These are phyloP conservation scores for Linurgus olivaceus DNA, from an alignment of 2,797 vertebrate species.

Conservation along the genomic window DNA sequence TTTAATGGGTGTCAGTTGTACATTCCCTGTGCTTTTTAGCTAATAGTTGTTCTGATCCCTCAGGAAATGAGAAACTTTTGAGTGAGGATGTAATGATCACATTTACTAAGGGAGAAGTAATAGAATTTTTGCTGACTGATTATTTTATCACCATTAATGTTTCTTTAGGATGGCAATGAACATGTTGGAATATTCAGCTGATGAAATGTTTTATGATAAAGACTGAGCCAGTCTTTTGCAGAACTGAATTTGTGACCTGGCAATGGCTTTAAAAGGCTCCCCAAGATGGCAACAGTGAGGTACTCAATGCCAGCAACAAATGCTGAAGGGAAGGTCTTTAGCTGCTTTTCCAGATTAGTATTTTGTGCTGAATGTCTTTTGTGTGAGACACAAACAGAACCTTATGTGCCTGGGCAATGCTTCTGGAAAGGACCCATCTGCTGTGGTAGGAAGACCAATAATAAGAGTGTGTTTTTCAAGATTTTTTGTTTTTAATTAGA, in stretches of 20 bases:
- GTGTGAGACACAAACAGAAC: slow-evolving; percentile 28
- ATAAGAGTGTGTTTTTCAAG: slow-evolving; percentile 19
- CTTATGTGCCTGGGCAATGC: neutral
- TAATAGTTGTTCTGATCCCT: slow-evolving; percentile 49
- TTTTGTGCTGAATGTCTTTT: slow-evolving; percentile 42
- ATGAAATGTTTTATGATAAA: slow-evolving; percentile 66
- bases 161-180: slow-evolving; percentile 73
- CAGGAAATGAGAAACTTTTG: slow-evolving; percentile 69
- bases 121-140: slow-evolving; percentile 78
- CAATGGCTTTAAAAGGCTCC: slow-evolving; percentile 50
- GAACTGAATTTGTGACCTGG: slow-evolving; percentile 43
- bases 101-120: slow-evolving; percentile 63
- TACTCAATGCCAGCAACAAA: slow-evolving; percentile 30
- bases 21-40: slow-evolving; percentile 29
- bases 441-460: neutral
- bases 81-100: slow-evolving; percentile 62
- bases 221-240: slow-evolving; percentile 45
- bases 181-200: slow-evolving; percentile 69
- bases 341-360: neutral
- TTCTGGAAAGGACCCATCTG: slow-evolving; percentile 10
- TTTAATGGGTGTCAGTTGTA: slow-evolving; percentile 45
- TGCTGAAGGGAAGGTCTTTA: neutral
- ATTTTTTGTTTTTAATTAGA: slow-evolving; percentile 64
- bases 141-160: slow-evolving; percentile 68
- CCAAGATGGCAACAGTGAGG: slow-evolving; percentile 15